Base-by-base conservation (phyloP, 1,140 invertebrate species). In the Agrypnia vestita region DNA sequence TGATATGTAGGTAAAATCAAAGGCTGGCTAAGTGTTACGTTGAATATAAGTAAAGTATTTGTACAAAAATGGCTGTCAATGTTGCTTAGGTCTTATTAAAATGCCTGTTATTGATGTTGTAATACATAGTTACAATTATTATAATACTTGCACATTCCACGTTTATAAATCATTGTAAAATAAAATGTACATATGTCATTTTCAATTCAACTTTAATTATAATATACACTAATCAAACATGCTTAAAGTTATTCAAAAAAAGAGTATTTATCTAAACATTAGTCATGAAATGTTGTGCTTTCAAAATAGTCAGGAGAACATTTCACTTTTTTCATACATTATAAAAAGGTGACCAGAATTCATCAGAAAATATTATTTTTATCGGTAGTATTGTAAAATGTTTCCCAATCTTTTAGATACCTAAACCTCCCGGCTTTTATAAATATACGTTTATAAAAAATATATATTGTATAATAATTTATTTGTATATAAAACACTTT, bases 1-100 rank as follows among this genome's bases (percentile, higher is more conserved):
- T 73, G 61, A 59, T 69, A 67, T 75, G 78, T 61, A 19, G 78
- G 72, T 72, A 46, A 35, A 13, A 59, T 12, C 6, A 35, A 73
- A 56, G 77, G 77, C 21, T 19, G 67, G 67, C 49, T 67, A 51
- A 71, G 51, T 71, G 51, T 69, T 17, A 17, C 9, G 12, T 47
- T 19, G 25, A 35, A 35, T 35, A 35, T 35, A 35, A 35, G 25
- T 35, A 35, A 47, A 47, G 19, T 71, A 51, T 35, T 71, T 71
- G 67, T 71, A 71, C 67, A 71, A 71, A 69, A 71, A 71, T 71
- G 44, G 44, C 44, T 51, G 67, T 71, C 67, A 51, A 25, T 71
- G 67, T 71, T 51, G 67, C 92, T 84, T 94, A 93, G 64, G 94
- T 94, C 82, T 93, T 91, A 80, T 92, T 91, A 64, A 95, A 46